Base-by-base conservation (phyloP, 1,140 invertebrate species). In the Drosophila gunungcola region DNA sequence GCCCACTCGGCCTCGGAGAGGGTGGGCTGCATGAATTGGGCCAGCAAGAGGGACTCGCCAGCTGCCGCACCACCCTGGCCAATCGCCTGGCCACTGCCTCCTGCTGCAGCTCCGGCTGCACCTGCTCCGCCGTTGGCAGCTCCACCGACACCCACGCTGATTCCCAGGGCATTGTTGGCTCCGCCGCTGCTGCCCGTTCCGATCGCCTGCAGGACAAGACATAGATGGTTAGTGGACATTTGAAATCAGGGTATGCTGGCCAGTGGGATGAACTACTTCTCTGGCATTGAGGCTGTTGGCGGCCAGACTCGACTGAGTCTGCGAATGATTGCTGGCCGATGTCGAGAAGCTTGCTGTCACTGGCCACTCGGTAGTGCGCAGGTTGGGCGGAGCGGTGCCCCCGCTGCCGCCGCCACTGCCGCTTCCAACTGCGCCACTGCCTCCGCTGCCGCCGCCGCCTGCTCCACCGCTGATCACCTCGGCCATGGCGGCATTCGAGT, bases 401-500 rank as follows among this genome's bases (percentile, higher is more conserved):
- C 84, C 75, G 61, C 86, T 72, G 38, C 78, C 83, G 57, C 61
- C 54, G 10, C 80, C 70, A 46, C 74, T 83, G 61, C 89, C 79
- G 55, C 65, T 78, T 43, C 79, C 79, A 58, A 75, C 75, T 68
- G 74, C 80, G 64, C 78, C 73, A 56, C 81, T 77, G 64, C 68
- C 63, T 49, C 81, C 73, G 2, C 82, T 72, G 16, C 16, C 16
- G 16, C 16, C 16, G 38, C 56, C 46, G 45, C 64, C 57, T 27
- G 45, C 38, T 52, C 70, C 57, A 25, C 80, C 90, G 74, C 83
- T 80, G 60, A 92, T 90, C 72, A 92, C 91, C 63, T 92, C 91
- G 46, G 90, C 83, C 91, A 92, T 92, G 52, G 91, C 84, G 58
- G 91, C 91, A 89, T 92, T 92, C 72, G 88, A 92, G 84, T 92